Base-by-base conservation (phyloP, 2,888 invertebrate species). In the Acronicta leporina region DNA sequence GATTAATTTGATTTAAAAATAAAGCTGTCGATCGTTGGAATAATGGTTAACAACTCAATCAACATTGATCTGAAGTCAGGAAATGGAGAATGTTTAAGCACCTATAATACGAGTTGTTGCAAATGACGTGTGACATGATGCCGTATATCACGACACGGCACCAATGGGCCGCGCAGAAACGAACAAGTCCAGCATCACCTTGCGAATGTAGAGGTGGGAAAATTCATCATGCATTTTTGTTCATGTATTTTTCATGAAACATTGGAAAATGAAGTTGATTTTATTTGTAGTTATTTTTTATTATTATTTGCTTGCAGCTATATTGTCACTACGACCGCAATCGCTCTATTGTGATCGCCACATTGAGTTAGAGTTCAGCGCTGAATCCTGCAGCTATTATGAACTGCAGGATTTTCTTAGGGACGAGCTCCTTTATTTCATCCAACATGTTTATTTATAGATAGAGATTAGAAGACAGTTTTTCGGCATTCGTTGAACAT, bases 121-220 rank as follows among this genome's bases (percentile, higher is more conserved):
- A 56, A 77, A 75, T 63, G 48, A 44, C 20, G 45, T 47, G 58
- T 64, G 61, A 61, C 64, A 71, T 58, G 68, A 58, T 11, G 55
- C 63, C 56, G 66, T 81, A 30, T 52, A 75, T 81, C 82, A 81
- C 75, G 64, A 55, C 48, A 20, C 27, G 40, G 35, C 49, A 48
- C 50, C 75, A 79, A 81, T 81, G 77, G 68, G 50, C 56, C 79
- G 70, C 47, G 57, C 43, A 71, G 62, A 16, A 50, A 64, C 63
- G 52, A 67, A 67, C 67, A 67, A 63, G 63, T 48, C 16, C 58
- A 53, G 68, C 65, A 66, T 68, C 73, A 81, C 81, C 80, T 81
- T 72, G 68, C 52, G 33, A 25, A 49, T 13, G n/a, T 60, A 71
- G 72, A 15, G 70, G n/a, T 49, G 69, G 44, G 49, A 13, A 40